A percentile compares a stretch with the other conserved stretches of the same genome.
These are phyloP conservation scores for Styela clava DNA, from an alignment of 23 tunicate genomes.

Conservation along the genomic window DNA sequence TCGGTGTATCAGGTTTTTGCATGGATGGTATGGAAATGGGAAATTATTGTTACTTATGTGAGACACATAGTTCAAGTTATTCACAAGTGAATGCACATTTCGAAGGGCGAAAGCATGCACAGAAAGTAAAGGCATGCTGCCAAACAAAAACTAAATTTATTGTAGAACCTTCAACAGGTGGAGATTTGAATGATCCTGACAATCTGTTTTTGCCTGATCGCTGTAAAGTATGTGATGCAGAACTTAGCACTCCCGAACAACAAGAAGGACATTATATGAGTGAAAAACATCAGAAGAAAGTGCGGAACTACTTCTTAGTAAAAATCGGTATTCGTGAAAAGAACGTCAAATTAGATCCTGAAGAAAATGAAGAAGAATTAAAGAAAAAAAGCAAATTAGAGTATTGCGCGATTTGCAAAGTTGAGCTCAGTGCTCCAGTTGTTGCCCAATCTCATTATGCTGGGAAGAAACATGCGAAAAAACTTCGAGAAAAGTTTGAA, in stretches of 20 bases:
- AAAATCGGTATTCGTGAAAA: slow-evolving; percentile 67
- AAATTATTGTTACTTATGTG: slow-evolving; percentile 14
- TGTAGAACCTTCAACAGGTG: slow-evolving; percentile 72
- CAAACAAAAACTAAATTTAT: slow-evolving; percentile 28
- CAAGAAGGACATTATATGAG: slow-evolving; percentile 70
- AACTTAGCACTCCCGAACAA: slow-evolving; percentile 41
- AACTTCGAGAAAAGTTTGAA: slow-evolving; percentile 52
- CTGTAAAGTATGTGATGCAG: slow-evolving; percentile 76
- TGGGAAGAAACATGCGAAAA: slow-evolving; percentile 80
- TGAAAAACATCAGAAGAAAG: slow-evolving; percentile 80
- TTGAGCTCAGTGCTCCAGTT: slow-evolving; percentile 36
- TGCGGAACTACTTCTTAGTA: slow-evolving; percentile 53
- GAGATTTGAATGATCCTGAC: slow-evolving; percentile 60
- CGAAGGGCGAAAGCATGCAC: slow-evolving; percentile 36
- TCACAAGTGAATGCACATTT: slow-evolving; percentile 30
- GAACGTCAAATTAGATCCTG: not conserved
- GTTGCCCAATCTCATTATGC: slow-evolving; percentile 66
- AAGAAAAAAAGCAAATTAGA: slow-evolving; percentile 32
- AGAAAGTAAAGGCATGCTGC: slow-evolving; percentile 31
- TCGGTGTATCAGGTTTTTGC: slow-evolving; percentile 79
- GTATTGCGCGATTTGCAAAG: slow-evolving; percentile 48
- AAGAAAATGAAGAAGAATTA: not conserved
- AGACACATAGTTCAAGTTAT: not conserved
- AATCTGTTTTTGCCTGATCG: slow-evolving; percentile 59
- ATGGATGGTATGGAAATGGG: slow-evolving; percentile 82